Conservation (phyloP, 2,797 vertebrate species). For the Poeciliopsis infans region DNA sequence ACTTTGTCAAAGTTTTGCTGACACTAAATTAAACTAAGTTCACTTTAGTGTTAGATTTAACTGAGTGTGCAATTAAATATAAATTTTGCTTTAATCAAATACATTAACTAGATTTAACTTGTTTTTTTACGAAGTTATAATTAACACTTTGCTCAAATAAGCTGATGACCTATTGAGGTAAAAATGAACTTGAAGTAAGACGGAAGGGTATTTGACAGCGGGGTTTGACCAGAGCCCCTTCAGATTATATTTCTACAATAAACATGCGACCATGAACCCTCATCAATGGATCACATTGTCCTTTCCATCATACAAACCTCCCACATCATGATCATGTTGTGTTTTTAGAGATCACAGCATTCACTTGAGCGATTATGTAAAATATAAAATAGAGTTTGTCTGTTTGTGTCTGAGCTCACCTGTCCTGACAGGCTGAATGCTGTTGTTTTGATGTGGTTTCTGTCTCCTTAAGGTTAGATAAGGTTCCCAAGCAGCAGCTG, state of each 20-base stretch:
- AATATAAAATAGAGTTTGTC: neutral
- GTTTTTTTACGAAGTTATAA: too few species aligned
- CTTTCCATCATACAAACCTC: neutral
- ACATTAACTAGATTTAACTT: too few species aligned
- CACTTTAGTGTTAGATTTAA: too few species aligned
- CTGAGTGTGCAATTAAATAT: too few species aligned
- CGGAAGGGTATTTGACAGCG: too few species aligned
- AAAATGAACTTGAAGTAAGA: too few species aligned
- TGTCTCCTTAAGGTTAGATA: neutral
- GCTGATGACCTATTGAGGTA: too few species aligned
- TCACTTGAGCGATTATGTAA: neutral
- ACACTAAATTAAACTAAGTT: too few species aligned
- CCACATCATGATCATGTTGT: neutral
- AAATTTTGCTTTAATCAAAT: too few species aligned
- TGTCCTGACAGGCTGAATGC: neutral
- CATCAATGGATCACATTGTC: neutral
- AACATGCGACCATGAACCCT: neutral
- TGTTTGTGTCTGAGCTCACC: neutral
- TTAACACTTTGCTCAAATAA: too few species aligned
- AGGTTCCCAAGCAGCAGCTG: neutral
- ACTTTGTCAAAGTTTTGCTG: too few species aligned
- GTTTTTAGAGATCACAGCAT: neutral
- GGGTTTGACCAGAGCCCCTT: neutral
- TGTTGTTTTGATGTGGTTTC: neutral
- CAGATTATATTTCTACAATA: neutral